Percentiles rank a stretch among this genome's conserved stretches.
These are phyloP conservation scores for Danio albolineatus DNA, from an alignment of 2,797 vertebrate species.

Conservation along the genomic window DNA sequence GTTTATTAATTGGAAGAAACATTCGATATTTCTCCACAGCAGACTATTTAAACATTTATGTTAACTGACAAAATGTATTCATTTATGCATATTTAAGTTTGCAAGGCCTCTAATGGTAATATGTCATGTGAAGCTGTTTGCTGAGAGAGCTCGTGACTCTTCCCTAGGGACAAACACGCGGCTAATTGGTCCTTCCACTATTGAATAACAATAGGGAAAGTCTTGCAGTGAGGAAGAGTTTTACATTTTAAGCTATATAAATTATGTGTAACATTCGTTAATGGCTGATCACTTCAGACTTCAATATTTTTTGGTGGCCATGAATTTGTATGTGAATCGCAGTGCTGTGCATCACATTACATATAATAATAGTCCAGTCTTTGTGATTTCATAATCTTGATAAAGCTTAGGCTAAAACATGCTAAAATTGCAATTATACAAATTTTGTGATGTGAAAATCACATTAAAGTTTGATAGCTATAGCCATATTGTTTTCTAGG, in stretches of 20 bases:
- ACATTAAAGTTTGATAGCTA: too few species aligned
- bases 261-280: too few species aligned
- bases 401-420: too few species aligned
- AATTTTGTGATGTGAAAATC: too few species aligned
- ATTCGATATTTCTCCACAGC: background rate
- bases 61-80: constrained; percentile 35
- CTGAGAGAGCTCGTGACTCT: constrained; percentile 50
- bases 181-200: constrained; percentile 60
- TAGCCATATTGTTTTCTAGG: too few species aligned
- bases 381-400: too few species aligned
- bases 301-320: too few species aligned
- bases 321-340: too few species aligned
- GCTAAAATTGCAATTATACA: too few species aligned
- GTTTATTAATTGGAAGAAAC: background rate
- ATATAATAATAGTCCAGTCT: too few species aligned
- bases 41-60: constrained; percentile 2
- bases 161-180: constrained; percentile 54
- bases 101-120: constrained; percentile 43
- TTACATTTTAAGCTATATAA: background rate
- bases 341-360: too few species aligned
- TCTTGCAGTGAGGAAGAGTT: background rate
- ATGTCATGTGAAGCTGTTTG: constrained; percentile 54
- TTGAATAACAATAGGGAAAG: constrained; percentile 49
- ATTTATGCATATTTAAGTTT: constrained; percentile 44
- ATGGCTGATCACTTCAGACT: too few species aligned